Evolutionary conservation across 2,888 invertebrate species (phyloP), one percentile per base, ranked within the genome.

Genomic region (Caenorhabditis sinica): DNA sequence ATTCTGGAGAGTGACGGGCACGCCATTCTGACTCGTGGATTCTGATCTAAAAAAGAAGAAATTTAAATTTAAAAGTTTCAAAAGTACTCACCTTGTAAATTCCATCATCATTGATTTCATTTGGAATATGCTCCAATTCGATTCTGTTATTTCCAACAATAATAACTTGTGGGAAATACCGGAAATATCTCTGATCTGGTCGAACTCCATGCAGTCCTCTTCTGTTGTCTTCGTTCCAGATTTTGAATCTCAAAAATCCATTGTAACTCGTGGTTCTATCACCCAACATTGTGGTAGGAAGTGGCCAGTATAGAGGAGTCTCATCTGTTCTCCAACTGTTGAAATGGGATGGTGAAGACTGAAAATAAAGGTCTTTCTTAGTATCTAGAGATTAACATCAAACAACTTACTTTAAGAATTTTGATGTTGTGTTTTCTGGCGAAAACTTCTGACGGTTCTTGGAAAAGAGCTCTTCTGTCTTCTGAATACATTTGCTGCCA

Each of bases 211-310:
- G 79, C 23, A 88, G 25, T 2, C 88, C 89, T 33, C 88, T 84
- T 28, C 90, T 77, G 68, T 91, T 91, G 86, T 91, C 91, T 71
- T 91, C 90, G 79, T 92, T 91, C 86, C 95, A 95, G 72, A 95
- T 95, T 81, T 95, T 94, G 93, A 97, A 97, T 86, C 95, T 94
- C 65, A 98, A 94, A 86, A 95, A 95, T 5, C 98, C 98, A 33
- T 97, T 97, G 93, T 98, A 98, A 28, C 89, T 89, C 43, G 87
- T 82, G 91, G 95, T 95, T 93, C 95, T 95, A 93, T 98, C 98
- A 0, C 96, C 97, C 17, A 96, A 95, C 93, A 97, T 96, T 73
- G 95, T 94, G 13, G 95, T 94, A 0, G 97, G 96, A 20, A 98
- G 94, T 90, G 95, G 95, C 95, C 96, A 96, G 93, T 96, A 97